These are phyloP conservation scores for Theocolax elegans DNA, from an alignment of 1,140 invertebrate species.

Conservation along the genomic window DNA sequence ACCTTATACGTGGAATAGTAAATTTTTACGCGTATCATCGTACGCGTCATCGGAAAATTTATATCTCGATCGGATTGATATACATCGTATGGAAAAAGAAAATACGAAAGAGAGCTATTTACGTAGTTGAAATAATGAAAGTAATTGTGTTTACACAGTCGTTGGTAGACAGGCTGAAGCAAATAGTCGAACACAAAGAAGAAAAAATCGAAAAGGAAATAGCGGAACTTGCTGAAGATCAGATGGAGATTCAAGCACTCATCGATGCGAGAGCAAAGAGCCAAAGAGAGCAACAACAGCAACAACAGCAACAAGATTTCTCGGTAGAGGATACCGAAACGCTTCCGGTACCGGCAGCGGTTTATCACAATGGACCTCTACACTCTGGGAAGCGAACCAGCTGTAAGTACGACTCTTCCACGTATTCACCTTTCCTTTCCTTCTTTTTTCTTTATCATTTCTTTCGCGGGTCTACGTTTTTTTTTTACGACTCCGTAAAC, in stretches of 20 bases:
- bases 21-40: too few species aligned
- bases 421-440: too few species aligned
- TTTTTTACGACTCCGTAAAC: too few species aligned
- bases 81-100: too few species aligned
- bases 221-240: constrained; percentile 50
- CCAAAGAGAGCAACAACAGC: constrained; percentile 39
- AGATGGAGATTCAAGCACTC: constrained; percentile 53
- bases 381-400: constrained; percentile 59
- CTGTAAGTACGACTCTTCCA: too few species aligned
- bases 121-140: too few species aligned
- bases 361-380: constrained; percentile 50
- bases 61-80: too few species aligned
- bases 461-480: too few species aligned
- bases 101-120: too few species aligned
- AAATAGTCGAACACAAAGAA: constrained; percentile 49
- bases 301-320: constrained; percentile 41
- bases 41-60: too few species aligned
- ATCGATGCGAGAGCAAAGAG: constrained; percentile 45
- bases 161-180: constrained; percentile 51
- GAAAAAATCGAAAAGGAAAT: constrained; percentile 52
- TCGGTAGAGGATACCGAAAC: constrained; percentile 50
- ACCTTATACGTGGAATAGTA: too few species aligned
- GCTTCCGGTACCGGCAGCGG: constrained; percentile 53
- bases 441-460: too few species aligned
- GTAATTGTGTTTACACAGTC: constrained; percentile 43